Evolutionary conservation across 2,113 vertebrate genomes (phyloP), one percentile per base, ranked within the genome.

Genomic region (Tupaia tana): DNA sequence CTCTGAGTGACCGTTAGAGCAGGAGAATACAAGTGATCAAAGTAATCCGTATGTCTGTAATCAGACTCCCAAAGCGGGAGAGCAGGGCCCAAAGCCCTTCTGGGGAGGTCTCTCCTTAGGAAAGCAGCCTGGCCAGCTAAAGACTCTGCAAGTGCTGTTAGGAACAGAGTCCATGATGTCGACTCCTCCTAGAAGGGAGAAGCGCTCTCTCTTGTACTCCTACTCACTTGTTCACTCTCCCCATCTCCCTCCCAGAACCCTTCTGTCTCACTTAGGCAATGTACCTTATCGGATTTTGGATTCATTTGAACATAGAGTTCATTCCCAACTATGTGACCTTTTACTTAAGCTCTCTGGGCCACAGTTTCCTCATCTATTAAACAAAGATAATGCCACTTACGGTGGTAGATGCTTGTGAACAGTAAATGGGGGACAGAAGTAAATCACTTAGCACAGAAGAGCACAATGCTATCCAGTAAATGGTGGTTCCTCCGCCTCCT

Each of bases 11-110:
- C 80, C 81, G 61, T 54, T n/a, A 64, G 34, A 80, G 70, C 54
- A 58, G 31, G 19, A 92, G 24, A 71, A 71, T 15, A 0, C 9
- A 63, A 56, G 92, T 34, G 85, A 93, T 86, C 64, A 67, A 86
- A 96, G 89, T 64, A 19, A 89, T 70, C 34, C 11, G 7, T 82
- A 66, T 19, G 81, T 54, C 27, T 82, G 15, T 88, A 73, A 63
- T 77, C 54, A 83, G 59, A 66, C 31, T 91, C 15, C 69, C 27
- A 29, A 6, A 3, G 8, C 0, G 7, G 31, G 43, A 29, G 20
- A 54, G 56, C 77, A 56, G 67, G 29, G 54, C 27, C 52, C 0
- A 14, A 25, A 69, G 54, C 69, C 66, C 71, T 64, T 27, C 58
- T 3, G 0, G 31, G n/a, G 22, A 66, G 54, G 27, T 61, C 18